Evolutionary conservation across 2,113 vertebrate species (phyloP).

Genomic region (Tachycineta bicolor): DNA sequence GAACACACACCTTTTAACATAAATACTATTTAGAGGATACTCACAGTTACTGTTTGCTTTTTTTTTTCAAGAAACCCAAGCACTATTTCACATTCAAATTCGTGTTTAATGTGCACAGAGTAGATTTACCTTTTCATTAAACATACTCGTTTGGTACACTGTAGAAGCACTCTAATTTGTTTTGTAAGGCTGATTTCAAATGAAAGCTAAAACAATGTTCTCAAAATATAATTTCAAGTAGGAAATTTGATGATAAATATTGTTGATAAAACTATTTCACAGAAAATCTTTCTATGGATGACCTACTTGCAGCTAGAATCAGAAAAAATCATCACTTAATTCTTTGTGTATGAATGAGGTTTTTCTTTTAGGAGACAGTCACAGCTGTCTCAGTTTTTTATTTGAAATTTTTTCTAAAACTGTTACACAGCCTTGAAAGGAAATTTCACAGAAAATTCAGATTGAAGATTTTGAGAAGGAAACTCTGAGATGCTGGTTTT

Average conservation of each 20-base stretch:
- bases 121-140: not conserved
- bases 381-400: slow-evolving; percentile 66
- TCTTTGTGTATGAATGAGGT: slow-evolving; percentile 33
- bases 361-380: slow-evolving; percentile 68
- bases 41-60: not conserved
- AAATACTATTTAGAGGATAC: slow-evolving; percentile 19
- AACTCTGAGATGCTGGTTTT: slow-evolving; percentile 83
- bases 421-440: slow-evolving; percentile 47
- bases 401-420: slow-evolving; percentile 70
- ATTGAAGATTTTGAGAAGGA: slow-evolving; percentile 85
- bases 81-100: not conserved
- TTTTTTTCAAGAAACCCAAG: not conserved
- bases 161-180: not conserved
- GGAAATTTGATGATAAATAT: slow-evolving; percentile 23
- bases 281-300: slow-evolving; percentile 33
- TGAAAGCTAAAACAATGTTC: slow-evolving; percentile 35
- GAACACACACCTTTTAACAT: not conserved
- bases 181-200: slow-evolving; percentile 61
- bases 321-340: slow-evolving; percentile 26
- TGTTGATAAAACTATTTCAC: slow-evolving; percentile 45
- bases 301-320: not conserved
- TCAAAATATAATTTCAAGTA: slow-evolving; percentile 45
- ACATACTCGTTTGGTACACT: not conserved
- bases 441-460: slow-evolving; percentile 68
- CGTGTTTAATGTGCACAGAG: not conserved